Evolutionary conservation across 2,888 invertebrate genomes (phyloP), one percentile per base, ranked within the genome.

Genomic region (Entomobrya multifasciata): DNA sequence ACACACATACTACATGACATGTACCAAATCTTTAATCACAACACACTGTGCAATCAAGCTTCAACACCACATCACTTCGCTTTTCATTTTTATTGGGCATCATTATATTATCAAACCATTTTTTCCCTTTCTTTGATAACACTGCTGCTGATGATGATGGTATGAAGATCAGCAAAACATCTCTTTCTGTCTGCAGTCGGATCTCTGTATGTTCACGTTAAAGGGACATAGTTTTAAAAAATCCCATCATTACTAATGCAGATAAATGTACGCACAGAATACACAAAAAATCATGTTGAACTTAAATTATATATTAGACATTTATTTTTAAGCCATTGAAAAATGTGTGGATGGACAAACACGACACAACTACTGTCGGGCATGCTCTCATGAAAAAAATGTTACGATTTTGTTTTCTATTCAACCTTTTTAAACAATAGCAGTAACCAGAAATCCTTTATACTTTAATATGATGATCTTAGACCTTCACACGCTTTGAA

Each of bases 91-190:
- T 70, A 70, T 70, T 70, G 44, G 47, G 70, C 70, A 70, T 44
- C 70, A 70, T 70, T 47, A 70, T 47, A 70, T 70, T 41, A 70
- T 44, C 44, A 70, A 70, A 70, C 11, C 44, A 11, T 70, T 70
- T 70, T 70, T 47, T n/a, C n/a, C n/a, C 47, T 62, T 36, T 30
- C 20, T 47, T 6, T 47, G 70, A 70, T 44, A 44, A 70, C n/a
- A n/a, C n/a, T n/a, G n/a, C n/a, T n/a, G n/a, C n/a, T n/a, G n/a
- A 70, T 70, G 70, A 41, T 70, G 47, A 70, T 70, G 47, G 70
- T 36, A n/a, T n/a, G n/a, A n/a, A 67, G 22, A 25, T 62, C 27
- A 30, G 25, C 62, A 62, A n/a, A n/a, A n/a, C n/a, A n/a, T n/a
- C n/a, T n/a, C n/a, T n/a, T n/a, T n/a, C 13, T 15, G 49, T 15